Base-by-base conservation (phyloP, 2,888 invertebrate genomes). In the Peribatodes rhomboidaria region DNA sequence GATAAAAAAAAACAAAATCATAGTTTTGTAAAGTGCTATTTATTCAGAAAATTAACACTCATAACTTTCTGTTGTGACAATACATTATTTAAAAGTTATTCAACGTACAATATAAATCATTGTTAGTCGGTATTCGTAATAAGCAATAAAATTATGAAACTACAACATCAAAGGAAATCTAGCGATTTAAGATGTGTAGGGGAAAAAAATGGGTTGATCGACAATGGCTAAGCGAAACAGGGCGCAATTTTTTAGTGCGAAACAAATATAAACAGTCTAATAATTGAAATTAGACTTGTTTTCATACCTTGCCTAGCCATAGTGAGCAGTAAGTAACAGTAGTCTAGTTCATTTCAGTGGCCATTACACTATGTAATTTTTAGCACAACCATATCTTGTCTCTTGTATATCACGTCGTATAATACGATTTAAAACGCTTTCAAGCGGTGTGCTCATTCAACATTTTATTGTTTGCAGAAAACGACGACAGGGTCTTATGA, bases 161-260 rank as follows among this genome's bases (percentile, higher is more conserved):
- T 22, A 44, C 11, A 49, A 49, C 55, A 50, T 18, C 60, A 50
- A 41, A 52, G 50, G 65, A 65, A 60, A 52, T 56, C 60, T 65
- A 61, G 65, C 60, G 60, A 57, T 63, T 62, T 61, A 59, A 54
- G 37, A 53, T 57, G 52, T 46, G 49, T 39, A 49, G 53, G n/a
- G 27, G 55, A 16, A 10, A 16, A 10, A 39, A 16, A 11, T 13
- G 33, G 11, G 13, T 7, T 33, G 14, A 7, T 2, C 16, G 9
- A 46, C 1, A 7, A n/a, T 10, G 20, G 18, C 18, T 9, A 11
- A 42, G 13, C 20, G 11, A 13, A 18, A 3, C 20, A 2, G 1
- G 18, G 16, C 9, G 9, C 8, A 2, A 10, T 18, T 41, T n/a
- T 10, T 10, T n/a, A n/a, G 13, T n/a, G 1, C n/a, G 27, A 27